These are phyloP conservation scores for Anthopleura sola DNA, from an alignment of 64 coral and sea anemone genomes.

Conservation along the genomic window DNA sequence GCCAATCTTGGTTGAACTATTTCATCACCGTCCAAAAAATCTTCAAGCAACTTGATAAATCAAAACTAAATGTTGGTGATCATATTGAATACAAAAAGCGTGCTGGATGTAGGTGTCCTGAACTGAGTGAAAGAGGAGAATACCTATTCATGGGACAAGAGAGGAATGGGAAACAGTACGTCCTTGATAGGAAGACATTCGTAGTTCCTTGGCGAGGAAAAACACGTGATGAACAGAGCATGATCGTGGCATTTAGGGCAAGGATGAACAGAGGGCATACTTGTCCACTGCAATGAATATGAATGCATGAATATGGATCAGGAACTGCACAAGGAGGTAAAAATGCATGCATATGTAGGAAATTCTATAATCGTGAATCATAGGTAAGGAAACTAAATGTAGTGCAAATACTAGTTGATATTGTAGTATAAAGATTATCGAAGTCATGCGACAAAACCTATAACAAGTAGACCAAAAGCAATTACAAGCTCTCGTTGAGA, in stretches of 20 bases:
- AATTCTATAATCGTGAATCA: too few species aligned
- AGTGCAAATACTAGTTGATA: too few species aligned
- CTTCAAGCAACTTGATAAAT: constrained; percentile 31
- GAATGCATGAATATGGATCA: too few species aligned
- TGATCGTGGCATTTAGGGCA: not conserved
- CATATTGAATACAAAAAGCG: constrained; percentile 48
- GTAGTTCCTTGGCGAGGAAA: constrained; percentile 43
- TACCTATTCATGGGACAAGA: constrained; percentile 45
- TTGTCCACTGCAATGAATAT: not conserved
- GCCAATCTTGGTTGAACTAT: constrained; percentile 42
- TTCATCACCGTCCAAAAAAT: constrained; percentile 15
- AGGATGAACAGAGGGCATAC: not conserved
- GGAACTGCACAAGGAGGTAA: too few species aligned
- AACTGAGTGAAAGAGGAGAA: constrained; percentile 7
- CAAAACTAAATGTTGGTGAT: constrained; percentile 21
- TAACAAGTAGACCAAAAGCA: too few species aligned
- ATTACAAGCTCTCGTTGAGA: too few species aligned
- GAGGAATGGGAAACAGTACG: constrained; percentile 9
- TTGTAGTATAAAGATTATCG: too few species aligned
- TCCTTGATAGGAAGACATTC: constrained; percentile 27
- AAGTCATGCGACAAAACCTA: too few species aligned
- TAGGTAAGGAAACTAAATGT: too few species aligned
- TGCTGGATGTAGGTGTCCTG: constrained; percentile 35
- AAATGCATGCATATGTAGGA: too few species aligned
- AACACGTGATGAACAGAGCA: not conserved